phyloP scores from a whole-genome alignment of 53 echinoderm and acorn worm species.

The Paracentrotus lividus region DNA sequence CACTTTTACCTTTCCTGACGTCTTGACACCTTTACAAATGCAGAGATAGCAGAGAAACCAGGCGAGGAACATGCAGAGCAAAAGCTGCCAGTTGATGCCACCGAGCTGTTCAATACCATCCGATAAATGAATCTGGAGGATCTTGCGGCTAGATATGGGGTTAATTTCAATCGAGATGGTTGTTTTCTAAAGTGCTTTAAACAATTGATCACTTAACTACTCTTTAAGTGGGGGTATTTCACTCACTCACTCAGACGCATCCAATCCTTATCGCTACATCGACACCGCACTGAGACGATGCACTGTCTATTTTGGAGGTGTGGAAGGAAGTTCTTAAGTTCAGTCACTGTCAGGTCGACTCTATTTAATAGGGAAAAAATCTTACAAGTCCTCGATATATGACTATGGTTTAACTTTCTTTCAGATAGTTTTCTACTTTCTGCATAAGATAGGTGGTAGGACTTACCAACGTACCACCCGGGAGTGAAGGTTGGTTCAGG shows the following conservation, averaged over 20 bases:
- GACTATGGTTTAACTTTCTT: too few relatives aligned
- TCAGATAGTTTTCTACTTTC: neutral
- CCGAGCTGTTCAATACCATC: conserved; percentile 88
- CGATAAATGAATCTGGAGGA: conserved; percentile 89
- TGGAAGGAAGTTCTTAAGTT: neutral
- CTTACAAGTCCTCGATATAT: too few relatives aligned
- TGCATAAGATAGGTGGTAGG: conserved; percentile 11
- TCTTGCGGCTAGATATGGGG: conserved; percentile 84
- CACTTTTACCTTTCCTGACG: conserved; percentile 90
- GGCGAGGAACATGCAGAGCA: conserved; percentile 78
- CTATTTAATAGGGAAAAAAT: neutral
- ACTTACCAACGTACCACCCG: conserved; percentile 49
- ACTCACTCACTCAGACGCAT: conserved; percentile 50
- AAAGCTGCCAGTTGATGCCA: conserved; percentile 91
- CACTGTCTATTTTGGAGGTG: neutral
- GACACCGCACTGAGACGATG: neutral
- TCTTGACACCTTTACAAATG: conserved; percentile 92
- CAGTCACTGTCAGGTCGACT: neutral
- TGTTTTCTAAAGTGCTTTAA: conserved; percentile 58
- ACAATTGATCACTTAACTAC: conserved; percentile 49
- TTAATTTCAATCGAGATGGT: conserved; percentile 73
- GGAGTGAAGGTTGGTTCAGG: neutral
- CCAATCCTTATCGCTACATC: conserved; percentile 9
- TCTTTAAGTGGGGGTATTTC: conserved; percentile 20
- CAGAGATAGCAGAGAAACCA: conserved; percentile 94